Evolutionary conservation across 2,113 vertebrate genomes (phyloP), one percentile per base, ranked within the genome.

Genomic region (Lophura nycthemera): DNA sequence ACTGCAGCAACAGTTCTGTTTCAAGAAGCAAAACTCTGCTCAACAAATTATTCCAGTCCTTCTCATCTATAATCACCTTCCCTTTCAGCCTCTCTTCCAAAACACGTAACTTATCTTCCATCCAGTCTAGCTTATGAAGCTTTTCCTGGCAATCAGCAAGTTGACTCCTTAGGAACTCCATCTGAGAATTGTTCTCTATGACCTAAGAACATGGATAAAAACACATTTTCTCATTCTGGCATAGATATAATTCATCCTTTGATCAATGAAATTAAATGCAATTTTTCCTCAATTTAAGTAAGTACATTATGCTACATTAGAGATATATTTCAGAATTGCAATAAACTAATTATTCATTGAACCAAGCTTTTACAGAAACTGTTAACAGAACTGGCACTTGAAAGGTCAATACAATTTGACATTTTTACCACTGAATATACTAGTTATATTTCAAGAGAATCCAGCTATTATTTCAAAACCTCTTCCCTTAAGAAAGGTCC

Each of bases 11-110:
- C 30, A 98, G 73, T 71, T 98, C 98, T 60, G 99, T 99, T 98
- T 99, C 99, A 93, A 99, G 97, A 73, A 99, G 95, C 21, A 99
- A 95, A 60, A 99, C 95, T 38, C 99, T 98, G 96, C 98, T 98
- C 67, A 98, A 91, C 77, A 99, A 97, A 93, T 98, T 98, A 89
- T 98, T 98, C 99, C 99, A 99, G 64, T 97, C 97, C 64, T 97
- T 98, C 56, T 98, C 98, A 92, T 98, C 97, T 75, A 98, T 93
- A 89, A 98, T 88, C 47, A 98, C 96, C 78, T 98, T 98, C 36
- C 98, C 98, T 93, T 97, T 97, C 84, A 98, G 78, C 50, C 95
- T 96, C 75, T 97, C 97, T 96, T 99, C 98, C 96, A 99, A 96
- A 67, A 67, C 21, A 13, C 86, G 67, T 25, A 99, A 80, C 38